Evolutionary conservation across 2,113 vertebrate species (phyloP).

Genomic region (Ardeotis arabs): DNA sequence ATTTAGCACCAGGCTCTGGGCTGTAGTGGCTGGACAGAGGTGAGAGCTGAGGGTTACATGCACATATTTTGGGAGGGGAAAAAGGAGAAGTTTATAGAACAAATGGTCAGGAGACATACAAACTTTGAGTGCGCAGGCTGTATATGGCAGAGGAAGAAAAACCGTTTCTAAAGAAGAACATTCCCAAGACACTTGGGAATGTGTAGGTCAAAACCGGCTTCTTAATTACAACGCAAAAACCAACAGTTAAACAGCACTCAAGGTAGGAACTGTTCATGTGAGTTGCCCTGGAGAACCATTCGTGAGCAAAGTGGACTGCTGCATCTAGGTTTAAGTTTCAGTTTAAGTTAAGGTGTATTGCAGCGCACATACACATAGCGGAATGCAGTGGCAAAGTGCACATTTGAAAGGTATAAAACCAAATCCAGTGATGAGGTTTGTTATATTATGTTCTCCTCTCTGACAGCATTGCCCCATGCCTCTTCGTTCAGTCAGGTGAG

Average conservation of each 20-base stretch:
- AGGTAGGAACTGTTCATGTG: not conserved
- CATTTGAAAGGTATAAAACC: not conserved
- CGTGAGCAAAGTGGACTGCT: not conserved
- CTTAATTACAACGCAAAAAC: not conserved
- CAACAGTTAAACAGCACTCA: not conserved
- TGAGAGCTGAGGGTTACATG: not conserved
- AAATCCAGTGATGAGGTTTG: not conserved
- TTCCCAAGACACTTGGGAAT: not conserved
- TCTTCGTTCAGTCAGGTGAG: not conserved
- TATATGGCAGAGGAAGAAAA: not conserved
- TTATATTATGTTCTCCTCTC: not conserved
- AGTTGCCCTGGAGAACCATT: not conserved
- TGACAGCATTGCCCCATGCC: not conserved
- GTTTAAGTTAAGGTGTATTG: not conserved
- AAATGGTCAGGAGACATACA: not conserved
- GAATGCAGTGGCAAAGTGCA: not conserved
- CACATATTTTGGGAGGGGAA: not conserved
- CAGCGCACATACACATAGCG: fast-evolving
- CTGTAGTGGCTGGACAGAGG: not conserved
- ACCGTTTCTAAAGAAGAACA: not conserved
- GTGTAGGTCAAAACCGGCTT: not conserved
- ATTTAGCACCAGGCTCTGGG: not conserved
- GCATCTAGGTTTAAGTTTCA: not conserved
- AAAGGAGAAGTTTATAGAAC: not conserved
- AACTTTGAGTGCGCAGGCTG: not conserved